These are phyloP conservation scores for Fregata magnificens DNA, from an alignment of 2,113 vertebrate genomes.

Conservation along the genomic window DNA sequence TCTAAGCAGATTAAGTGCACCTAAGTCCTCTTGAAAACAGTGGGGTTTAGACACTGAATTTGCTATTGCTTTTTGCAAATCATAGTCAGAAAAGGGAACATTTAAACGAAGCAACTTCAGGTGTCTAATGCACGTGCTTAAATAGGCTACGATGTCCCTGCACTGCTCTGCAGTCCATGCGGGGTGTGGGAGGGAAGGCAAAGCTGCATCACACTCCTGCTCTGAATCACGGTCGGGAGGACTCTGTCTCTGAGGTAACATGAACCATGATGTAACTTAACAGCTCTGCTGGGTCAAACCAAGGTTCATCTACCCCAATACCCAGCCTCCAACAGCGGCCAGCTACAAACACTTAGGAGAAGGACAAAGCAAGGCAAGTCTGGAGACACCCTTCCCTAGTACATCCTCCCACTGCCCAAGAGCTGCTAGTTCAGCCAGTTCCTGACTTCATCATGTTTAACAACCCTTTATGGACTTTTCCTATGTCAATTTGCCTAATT, in stretches of 20 bases:
- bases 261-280: background rate
- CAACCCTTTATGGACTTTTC: background rate
- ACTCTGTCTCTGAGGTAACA: background rate
- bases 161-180: background rate
- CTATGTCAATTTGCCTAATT: background rate
- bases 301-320: background rate
- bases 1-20: background rate
- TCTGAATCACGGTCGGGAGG: background rate
- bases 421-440: background rate
- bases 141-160: accelerated
- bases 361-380: background rate
- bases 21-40: background rate
- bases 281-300: background rate
- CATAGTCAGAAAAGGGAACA: background rate
- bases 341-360: background rate
- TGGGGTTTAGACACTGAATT: background rate
- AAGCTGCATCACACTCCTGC: background rate
- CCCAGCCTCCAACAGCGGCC: background rate
- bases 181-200: background rate
- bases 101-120: background rate
- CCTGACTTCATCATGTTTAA: background rate
- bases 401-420: background rate
- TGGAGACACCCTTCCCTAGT: background rate
- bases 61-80: background rate
- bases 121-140: accelerated